Evolutionary conservation across 2,888 invertebrate species (phyloP), one percentile per base, ranked within the genome.

Genomic region (Neoascia interrupta): DNA sequence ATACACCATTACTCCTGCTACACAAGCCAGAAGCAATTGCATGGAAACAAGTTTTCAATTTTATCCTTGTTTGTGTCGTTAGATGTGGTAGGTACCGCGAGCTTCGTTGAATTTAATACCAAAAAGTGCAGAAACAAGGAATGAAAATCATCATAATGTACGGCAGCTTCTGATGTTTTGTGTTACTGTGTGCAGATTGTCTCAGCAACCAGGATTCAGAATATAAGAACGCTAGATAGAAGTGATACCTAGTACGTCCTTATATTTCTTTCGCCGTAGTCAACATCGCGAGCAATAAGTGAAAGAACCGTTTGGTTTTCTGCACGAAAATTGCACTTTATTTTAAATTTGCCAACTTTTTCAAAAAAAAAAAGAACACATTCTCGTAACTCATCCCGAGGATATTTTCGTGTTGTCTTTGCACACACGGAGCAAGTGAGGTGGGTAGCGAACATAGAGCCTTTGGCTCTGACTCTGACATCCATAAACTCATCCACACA

Each of bases 21-120:
- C 43, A n/a, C 41, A 43, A 41, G 47, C 69, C 69, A 56, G 43
- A 11, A 37, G 49, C 69, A 75, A 51, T 63, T 75, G 49, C 36
- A 69, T 69, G 56, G 75, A 63, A 75, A 75, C 54, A 49, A 75
- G 63, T 63, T 63, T 69, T 39, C 70, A 69, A 69, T 75, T 64
- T 69, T 26, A 47, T 56, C 19, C 31, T 37, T 56, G 36, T 64
- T 63, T 51, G 69, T 49, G 56, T 61, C 23, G 28, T 31, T 49
- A 43, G 39, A 10, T 2, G 21, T 41, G 43, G 28, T 21, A n/a
- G 21, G 15, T 15, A 13, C 16, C 37, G 36, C 34, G 49, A 41
- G 49, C 39, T 43, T 1, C 31, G 15, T 41, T 43, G 31, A 75
- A 64, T 64, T 53, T 76, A 53, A 64, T 47, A 53, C 63, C n/a